These are phyloP conservation scores for Diabrotica balteata DNA, from an alignment of 2,888 invertebrate species.

Conservation along the genomic window DNA sequence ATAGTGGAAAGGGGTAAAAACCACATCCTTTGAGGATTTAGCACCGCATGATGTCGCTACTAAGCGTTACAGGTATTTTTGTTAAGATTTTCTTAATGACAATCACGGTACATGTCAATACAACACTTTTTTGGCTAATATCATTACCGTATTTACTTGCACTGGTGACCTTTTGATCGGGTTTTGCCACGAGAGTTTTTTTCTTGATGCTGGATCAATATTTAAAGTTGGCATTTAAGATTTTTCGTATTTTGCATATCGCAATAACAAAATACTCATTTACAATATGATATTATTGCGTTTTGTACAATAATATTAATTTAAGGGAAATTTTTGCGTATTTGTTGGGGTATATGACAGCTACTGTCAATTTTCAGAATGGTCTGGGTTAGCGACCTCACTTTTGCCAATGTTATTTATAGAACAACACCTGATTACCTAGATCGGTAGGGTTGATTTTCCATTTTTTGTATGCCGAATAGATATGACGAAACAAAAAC, in stretches of 20 bases:
- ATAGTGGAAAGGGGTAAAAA: conserved; percentile 22
- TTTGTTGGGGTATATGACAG: conserved; percentile 19
- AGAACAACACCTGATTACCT: conserved; percentile 28
- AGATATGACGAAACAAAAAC: not conserved
- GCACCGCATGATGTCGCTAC: conserved; percentile 39
- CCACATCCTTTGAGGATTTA: conserved; percentile 23
- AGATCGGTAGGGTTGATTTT: conserved; percentile 18
- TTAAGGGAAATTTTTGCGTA: not conserved
- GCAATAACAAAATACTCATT: too few species aligned
- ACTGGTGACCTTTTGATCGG: conserved; percentile 8
- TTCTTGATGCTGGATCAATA: conserved; percentile 27
- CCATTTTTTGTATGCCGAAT: not conserved
- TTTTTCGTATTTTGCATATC: conserved; percentile 8
- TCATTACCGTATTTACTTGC: not conserved
- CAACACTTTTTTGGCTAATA: not conserved
- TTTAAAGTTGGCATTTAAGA: conserved; percentile 25
- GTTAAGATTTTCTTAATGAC: conserved; percentile 3
- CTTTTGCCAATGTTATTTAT: conserved; percentile 29
- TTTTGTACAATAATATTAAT: too few species aligned
- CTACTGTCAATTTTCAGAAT: conserved; percentile 27
- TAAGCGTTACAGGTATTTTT: conserved; percentile 37
- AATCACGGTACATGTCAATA: conserved; percentile 1
- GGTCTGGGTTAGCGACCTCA: conserved; percentile 33
- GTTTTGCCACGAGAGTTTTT: conserved; percentile 6
- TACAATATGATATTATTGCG: too few species aligned